phyloP scores from a whole-genome alignment of 2,113 vertebrate genomes.

The Corydoras maculifer region DNA sequence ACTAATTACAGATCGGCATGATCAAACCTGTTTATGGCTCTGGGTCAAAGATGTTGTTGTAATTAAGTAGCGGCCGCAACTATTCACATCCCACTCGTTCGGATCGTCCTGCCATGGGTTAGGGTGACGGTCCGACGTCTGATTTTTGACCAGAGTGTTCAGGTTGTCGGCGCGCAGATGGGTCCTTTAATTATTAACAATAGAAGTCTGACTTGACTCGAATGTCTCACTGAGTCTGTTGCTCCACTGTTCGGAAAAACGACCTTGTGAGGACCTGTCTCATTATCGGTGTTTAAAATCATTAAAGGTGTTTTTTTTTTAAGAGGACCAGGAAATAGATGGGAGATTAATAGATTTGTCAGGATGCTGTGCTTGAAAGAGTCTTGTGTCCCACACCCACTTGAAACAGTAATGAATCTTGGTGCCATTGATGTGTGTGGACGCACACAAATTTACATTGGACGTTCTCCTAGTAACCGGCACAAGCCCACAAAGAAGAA shows the following conservation, averaged over 20 bases:
- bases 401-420: slow-evolving; percentile 10
- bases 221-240: no score
- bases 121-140: background rate
- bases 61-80: slow-evolving; percentile 37
- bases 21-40: slow-evolving; percentile 42
- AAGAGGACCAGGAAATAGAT: slow-evolving; percentile 2
- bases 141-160: no score
- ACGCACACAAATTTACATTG: background rate
- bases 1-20: slow-evolving; percentile 42
- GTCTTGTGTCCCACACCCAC: background rate
- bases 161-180: no score
- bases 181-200: no score
- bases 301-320: background rate
- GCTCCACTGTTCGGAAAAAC: background rate
- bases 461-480: background rate
- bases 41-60: slow-evolving; percentile 39
- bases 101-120: slow-evolving; percentile 8
- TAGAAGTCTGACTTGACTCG: no score
- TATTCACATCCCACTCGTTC: slow-evolving; percentile 21
- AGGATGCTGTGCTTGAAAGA: background rate
- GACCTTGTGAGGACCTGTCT: slow-evolving; percentile 1
- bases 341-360: slow-evolving; percentile 10
- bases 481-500: background rate
- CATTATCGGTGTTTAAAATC: slow-evolving; percentile 4
- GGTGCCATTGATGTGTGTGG: background rate